phyloP scores from a whole-genome alignment of 2,113 vertebrate species.

The Morone chrysops region DNA sequence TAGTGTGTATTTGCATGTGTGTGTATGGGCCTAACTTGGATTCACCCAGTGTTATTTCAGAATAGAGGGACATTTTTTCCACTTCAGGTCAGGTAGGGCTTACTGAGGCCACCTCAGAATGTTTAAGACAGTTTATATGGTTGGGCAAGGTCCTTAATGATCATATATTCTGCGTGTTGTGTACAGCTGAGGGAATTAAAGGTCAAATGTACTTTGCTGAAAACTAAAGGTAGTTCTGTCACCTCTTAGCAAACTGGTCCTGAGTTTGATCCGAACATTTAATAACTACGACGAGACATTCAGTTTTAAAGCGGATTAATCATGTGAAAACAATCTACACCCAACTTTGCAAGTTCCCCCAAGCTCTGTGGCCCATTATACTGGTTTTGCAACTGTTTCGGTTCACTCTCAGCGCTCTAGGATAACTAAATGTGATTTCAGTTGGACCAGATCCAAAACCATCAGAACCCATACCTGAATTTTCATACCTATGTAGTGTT shows the following conservation, averaged over 20 bases:
- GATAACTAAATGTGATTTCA: not conserved
- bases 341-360: too few relatives aligned
- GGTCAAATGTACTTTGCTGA: too few relatives aligned
- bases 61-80: slow-evolving; percentile 34
- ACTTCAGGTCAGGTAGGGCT: slow-evolving; percentile 10
- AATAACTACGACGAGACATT: too few relatives aligned
- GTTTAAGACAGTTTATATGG: not conserved
- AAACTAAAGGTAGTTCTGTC: too few relatives aligned
- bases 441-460: too few relatives aligned
- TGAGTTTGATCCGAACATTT: too few relatives aligned
- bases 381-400: not conserved
- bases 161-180: not conserved
- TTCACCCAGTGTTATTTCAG: slow-evolving; percentile 21
- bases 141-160: rapidly evolving
- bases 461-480: not conserved
- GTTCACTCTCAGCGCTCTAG: not conserved
- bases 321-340: too few relatives aligned
- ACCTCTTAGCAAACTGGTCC: too few relatives aligned
- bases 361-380: too few relatives aligned
- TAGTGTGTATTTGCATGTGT: slow-evolving; percentile 9
- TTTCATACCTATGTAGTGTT: not conserved
- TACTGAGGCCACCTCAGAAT: not conserved
- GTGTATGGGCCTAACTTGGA: slow-evolving; percentile 7
- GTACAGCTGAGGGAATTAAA: too few relatives aligned
- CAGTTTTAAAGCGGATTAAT: too few relatives aligned